Evolutionary conservation across 2,888 invertebrate species (phyloP).

Genomic region (Troilus luridus): DNA sequence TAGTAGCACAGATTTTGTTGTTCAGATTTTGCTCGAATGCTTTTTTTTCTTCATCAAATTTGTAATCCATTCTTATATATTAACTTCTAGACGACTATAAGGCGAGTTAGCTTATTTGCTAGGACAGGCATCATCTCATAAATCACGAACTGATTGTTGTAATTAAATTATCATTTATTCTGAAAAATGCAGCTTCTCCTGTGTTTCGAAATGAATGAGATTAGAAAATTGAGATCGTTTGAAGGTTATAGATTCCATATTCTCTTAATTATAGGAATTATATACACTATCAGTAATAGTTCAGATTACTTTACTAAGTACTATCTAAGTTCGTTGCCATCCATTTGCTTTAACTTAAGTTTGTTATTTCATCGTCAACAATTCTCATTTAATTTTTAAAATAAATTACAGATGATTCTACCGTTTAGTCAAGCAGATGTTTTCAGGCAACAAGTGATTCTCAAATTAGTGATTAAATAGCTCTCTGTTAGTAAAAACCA

Average conservation of each 20-base stretch:
- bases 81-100: too few relatives aligned
- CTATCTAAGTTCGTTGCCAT: not conserved
- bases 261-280: not conserved
- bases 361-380: not conserved
- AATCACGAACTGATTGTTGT: too few relatives aligned
- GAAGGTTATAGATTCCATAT: not conserved
- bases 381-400: not conserved
- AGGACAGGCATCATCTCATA: too few relatives aligned
- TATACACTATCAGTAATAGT: not conserved
- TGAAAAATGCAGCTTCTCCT: too few relatives aligned
- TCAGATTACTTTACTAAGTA: not conserved
- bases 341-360: not conserved
- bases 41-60: too few relatives aligned
- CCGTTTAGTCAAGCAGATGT: not conserved
- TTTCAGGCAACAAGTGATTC: not conserved
- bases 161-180: too few relatives aligned
- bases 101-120: too few relatives aligned
- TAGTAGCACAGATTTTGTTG: too few relatives aligned
- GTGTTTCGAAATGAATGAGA: too few relatives aligned
- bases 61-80: too few relatives aligned
- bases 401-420: not conserved
- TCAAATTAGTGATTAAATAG: not conserved
- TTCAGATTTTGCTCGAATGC: too few relatives aligned
- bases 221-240: not conserved
- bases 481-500: not conserved